These are phyloP conservation scores for Sardinella longiceps DNA, from an alignment of 2,797 vertebrate species.

Conservation along the genomic window DNA sequence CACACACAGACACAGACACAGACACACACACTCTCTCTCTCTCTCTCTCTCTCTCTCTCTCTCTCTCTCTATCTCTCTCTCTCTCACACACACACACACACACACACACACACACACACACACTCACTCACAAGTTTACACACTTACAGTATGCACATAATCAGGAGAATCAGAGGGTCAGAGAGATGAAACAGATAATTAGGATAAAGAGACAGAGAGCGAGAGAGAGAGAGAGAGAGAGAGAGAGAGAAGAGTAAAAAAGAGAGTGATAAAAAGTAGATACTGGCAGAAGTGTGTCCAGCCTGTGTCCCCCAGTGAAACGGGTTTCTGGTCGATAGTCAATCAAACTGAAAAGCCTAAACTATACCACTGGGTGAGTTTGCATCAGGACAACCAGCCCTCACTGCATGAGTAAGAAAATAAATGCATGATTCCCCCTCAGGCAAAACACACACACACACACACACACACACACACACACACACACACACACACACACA, in stretches of 20 bases:
- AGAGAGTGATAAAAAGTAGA: background rate
- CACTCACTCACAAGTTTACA: too few species aligned
- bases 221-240: too few species aligned
- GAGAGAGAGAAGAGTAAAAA: background rate
- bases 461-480: conserved; percentile 10
- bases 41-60: too few species aligned
- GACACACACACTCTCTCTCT: too few species aligned
- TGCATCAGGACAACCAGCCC: background rate
- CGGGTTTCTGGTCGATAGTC: too few species aligned
- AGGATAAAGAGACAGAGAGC: too few species aligned
- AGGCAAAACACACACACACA: conserved; percentile 1
- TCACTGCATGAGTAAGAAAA: background rate
- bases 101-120: background rate
- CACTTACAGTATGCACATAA: too few species aligned
- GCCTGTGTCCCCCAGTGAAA: too few species aligned
- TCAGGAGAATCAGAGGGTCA: too few species aligned
- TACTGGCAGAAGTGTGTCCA: background rate
- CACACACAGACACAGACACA: too few species aligned
- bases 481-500: conserved; percentile 5
- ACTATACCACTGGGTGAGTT: background rate
- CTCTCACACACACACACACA: background rate
- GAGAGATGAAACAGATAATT: too few species aligned
- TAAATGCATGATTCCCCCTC: background rate
- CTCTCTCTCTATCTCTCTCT: too few species aligned
- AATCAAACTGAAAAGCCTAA: background rate